These are phyloP conservation scores for Cremastobaeus sp. DNA, from an alignment of 2,888 invertebrate species.

Conservation along the genomic window DNA sequence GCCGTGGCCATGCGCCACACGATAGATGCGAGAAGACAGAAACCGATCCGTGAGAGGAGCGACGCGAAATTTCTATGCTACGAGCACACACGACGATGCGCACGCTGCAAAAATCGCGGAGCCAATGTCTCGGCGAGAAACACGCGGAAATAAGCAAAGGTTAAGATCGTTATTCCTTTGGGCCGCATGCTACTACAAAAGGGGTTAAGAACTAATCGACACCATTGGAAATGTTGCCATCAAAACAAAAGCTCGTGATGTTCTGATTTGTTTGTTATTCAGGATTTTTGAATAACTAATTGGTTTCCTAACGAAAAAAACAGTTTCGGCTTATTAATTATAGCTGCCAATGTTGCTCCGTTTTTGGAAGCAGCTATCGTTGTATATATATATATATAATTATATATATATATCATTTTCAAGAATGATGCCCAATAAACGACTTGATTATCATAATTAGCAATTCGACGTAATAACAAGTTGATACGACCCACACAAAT, in stretches of 20 bases:
- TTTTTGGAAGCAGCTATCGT: too few species aligned
- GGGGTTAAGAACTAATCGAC: too few species aligned
- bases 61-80: conserved; percentile 60
- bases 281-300: too few species aligned
- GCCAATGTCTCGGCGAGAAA: neutral
- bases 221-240: too few species aligned
- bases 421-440: conserved; percentile 8
- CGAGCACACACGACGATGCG: conserved; percentile 29
- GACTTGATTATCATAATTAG: conserved; percentile 30
- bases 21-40: conserved; percentile 56
- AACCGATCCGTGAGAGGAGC: conserved; percentile 56
- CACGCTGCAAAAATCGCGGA: conserved; percentile 7
- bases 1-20: conserved; percentile 67
- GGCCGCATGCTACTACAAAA: too few species aligned
- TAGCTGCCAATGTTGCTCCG: too few species aligned
- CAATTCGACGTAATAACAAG: conserved; percentile 29
- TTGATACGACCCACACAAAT: conserved; percentile 17
- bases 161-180: too few species aligned
- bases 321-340: too few species aligned
- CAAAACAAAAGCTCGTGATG: too few species aligned
- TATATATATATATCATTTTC: conserved; percentile 15
- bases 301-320: too few species aligned
- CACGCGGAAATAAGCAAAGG: conserved; percentile 16
- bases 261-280: too few species aligned
- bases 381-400: conserved; percentile 5